phyloP scores from a whole-genome alignment of 1,140 invertebrate genomes.

The Coptotermes formosanus region DNA sequence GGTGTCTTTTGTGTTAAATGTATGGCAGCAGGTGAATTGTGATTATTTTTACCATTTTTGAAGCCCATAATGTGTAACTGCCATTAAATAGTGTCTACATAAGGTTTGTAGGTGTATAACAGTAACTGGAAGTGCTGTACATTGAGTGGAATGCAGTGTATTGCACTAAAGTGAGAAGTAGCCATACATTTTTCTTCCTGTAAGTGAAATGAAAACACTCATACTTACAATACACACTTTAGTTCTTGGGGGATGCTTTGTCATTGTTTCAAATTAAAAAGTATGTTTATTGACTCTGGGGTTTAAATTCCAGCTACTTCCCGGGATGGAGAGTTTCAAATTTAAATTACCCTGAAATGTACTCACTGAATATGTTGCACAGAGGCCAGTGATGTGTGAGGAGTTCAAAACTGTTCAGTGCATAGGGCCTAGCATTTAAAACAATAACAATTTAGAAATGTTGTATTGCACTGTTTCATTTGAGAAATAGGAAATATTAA shows the following conservation, averaged over 20 bases:
- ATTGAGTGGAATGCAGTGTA: not conserved
- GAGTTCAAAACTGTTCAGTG: too few species aligned
- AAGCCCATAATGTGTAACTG: not conserved
- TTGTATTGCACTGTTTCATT: too few species aligned
- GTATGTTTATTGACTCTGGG: not conserved
- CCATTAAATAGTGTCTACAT: not conserved
- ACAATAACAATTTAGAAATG: too few species aligned
- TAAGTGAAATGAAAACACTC: not conserved
- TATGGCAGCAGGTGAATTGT: not conserved
- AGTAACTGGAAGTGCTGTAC: not conserved
- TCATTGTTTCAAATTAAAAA: not conserved
- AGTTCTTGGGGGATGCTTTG: not conserved
- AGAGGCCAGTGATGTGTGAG: too few species aligned
- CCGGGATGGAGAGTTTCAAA: too few species aligned
- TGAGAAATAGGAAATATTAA: not conserved
- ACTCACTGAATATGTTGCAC: too few species aligned
- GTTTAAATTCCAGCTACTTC: too few species aligned
- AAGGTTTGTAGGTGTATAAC: not conserved
- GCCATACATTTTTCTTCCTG: not conserved
- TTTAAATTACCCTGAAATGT: too few species aligned
- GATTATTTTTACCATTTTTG: not conserved
- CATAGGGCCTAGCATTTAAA: too few species aligned
- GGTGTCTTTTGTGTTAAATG: not conserved
- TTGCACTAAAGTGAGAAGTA: not conserved
- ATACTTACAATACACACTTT: not conserved